Percentiles rank a stretch among this genome's conserved stretches.
These are phyloP conservation scores for Leptinotarsa rubiginosa DNA, from an alignment of 2,888 invertebrate species.

Conservation along the genomic window DNA sequence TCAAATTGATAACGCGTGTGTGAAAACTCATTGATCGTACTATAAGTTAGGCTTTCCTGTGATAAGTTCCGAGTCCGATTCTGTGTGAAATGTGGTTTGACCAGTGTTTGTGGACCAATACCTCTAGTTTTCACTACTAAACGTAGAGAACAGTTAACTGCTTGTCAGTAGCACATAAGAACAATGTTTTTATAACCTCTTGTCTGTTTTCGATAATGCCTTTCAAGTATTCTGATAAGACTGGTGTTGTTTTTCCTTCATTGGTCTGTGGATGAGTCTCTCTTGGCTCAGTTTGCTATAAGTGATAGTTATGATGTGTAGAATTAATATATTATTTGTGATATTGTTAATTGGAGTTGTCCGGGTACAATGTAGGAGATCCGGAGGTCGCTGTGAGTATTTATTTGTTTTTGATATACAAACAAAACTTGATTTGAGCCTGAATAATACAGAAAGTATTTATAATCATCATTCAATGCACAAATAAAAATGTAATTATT, in stretches of 20 bases:
- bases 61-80: neutral
- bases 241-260: neutral
- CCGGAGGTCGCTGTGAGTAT: constrained; percentile 21
- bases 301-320: constrained; percentile 13
- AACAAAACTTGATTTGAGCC: too few relatives aligned
- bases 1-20: too few relatives aligned
- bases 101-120: neutral
- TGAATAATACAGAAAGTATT: too few relatives aligned
- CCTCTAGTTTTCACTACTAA: neutral
- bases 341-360: constrained; percentile 11
- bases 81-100: neutral
- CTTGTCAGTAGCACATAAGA: neutral
- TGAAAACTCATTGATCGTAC: too few relatives aligned
- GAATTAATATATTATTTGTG: constrained; percentile 16
- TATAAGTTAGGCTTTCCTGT: neutral
- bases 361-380: constrained; percentile 27
- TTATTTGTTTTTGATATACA: too few relatives aligned
- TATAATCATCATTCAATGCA: too few relatives aligned
- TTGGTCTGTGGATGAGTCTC: neutral
- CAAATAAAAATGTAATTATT: too few relatives aligned
- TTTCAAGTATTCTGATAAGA: neutral
- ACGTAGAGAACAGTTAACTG: neutral
- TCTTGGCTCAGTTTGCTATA: neutral
- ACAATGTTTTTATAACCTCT: constrained; percentile 9
- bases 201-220: constrained; percentile 10